Evolutionary conservation across 2,888 invertebrate genomes (phyloP), one percentile per base, ranked within the genome.

Genomic region (Tenthredo livida): DNA sequence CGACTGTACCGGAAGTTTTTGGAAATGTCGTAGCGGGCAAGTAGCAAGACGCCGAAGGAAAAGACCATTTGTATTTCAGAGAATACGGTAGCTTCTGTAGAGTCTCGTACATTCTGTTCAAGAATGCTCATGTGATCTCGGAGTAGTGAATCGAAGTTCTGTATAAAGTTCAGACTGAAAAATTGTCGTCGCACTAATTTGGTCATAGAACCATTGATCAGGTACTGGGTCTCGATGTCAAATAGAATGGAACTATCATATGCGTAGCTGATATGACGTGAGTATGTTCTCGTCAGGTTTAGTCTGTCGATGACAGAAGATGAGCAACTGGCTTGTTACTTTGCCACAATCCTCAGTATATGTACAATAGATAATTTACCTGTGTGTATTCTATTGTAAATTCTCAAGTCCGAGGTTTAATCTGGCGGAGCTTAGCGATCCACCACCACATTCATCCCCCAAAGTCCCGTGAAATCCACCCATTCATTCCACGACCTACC

Each of bases 401-500:
- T 85, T 82, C 80, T 85, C 85, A 85, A 78, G 85, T 85, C 82
- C 85, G 85, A 80, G 67, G 50, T 70, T 85, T 85, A 85, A 82
- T 85, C 85, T 77, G 50, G 72, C 82, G 40, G 17, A 80, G 85
- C 85, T 85, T 85, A 85, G 85, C 80, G 72, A 85, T 86, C 77
- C 77, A 84, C 73, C 86, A 86, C 78, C 84, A 85, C 84, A 80
- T 87, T 85, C 84, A 84, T 86, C 84, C 86, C 84, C 86, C 85
- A 85, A 85, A 87, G 86, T 88, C 88, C 86, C 87, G 50, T 86
- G 88, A 89, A 89, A 89, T 89, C 88, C 87, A 82, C 85, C 86
- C 87, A 86, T 89, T 87, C 87, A 87, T 89, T 83, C 70, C 83
- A 33, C 83, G 67, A 83, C 83, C 65, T 43, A 61, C 43, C 50